phyloP scores from a whole-genome alignment of 2,113 vertebrate genomes.

The Lagopus muta region DNA sequence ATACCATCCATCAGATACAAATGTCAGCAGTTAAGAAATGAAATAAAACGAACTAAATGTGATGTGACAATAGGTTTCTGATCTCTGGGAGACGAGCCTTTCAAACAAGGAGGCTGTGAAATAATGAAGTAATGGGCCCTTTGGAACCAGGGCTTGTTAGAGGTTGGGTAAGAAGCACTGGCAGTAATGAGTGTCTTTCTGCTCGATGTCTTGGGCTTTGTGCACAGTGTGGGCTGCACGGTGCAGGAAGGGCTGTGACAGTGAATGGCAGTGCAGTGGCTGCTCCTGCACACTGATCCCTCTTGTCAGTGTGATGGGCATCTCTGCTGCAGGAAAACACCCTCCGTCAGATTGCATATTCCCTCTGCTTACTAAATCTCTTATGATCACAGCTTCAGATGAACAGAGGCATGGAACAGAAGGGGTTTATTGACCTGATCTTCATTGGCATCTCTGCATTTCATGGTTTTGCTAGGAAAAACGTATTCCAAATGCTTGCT shows the following conservation, averaged over 20 bases:
- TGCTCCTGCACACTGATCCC: not conserved
- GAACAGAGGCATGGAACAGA: not conserved
- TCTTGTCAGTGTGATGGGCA: not conserved
- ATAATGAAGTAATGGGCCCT: not conserved
- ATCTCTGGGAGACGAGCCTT: not conserved
- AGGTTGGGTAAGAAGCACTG: not conserved
- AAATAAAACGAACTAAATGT: not conserved
- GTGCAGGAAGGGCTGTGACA: slow-evolving; percentile 1
- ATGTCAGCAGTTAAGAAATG: slow-evolving; percentile 5
- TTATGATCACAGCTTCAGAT: slow-evolving; percentile 16
- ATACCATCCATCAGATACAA: slow-evolving; percentile 3
- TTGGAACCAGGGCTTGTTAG: not conserved
- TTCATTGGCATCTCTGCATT: not conserved
- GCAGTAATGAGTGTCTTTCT: not conserved
- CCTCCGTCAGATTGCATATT: slow-evolving; percentile 39
- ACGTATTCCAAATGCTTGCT: not conserved
- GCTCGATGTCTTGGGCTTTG: not conserved
- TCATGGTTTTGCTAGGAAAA: slow-evolving; percentile 19
- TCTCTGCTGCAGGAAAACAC: not conserved
- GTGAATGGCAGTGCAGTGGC: not conserved
- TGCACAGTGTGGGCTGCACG: not conserved
- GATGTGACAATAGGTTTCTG: not conserved
- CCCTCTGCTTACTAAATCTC: slow-evolving; percentile 18
- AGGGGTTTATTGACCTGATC: not conserved
- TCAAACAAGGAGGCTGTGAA: not conserved